A percentile compares a stretch with the other conserved stretches of the same genome.
Conservation (phyloP, 2,888 invertebrate genomes). For the Allophyes oxyacanthae region DNA sequence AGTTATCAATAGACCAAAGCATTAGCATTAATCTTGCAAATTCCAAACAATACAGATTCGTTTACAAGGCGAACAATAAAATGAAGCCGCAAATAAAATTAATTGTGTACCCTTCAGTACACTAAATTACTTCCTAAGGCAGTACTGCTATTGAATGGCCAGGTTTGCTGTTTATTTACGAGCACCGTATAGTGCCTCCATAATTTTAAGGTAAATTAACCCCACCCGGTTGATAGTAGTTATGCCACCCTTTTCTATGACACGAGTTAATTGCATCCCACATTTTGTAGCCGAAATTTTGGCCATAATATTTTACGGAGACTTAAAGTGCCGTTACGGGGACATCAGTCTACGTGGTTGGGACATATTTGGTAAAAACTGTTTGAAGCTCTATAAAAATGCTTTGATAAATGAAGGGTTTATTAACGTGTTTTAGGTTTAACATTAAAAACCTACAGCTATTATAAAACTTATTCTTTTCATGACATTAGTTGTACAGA, state of each 20-base stretch:
- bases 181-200: slow-evolving; percentile 32
- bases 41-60: slow-evolving; percentile 6
- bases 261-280: slow-evolving; percentile 52
- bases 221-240: slow-evolving; percentile 46
- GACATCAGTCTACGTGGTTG: slow-evolving; percentile 3
- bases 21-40: neutral
- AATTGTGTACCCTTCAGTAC: slow-evolving; percentile 18
- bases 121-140: slow-evolving; percentile 40
- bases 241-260: slow-evolving; percentile 58
- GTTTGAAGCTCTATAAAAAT: slow-evolving; percentile 9
- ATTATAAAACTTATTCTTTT: neutral
- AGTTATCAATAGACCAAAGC: slow-evolving; percentile 6
- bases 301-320: slow-evolving; percentile 39
- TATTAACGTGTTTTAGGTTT: too few species aligned
- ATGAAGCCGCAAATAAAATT: slow-evolving; percentile 24
- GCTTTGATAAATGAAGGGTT: slow-evolving; percentile 5
- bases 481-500: too few species aligned
- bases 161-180: slow-evolving; percentile 51
- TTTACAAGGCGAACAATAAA: slow-evolving; percentile 10
- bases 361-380: slow-evolving; percentile 12
- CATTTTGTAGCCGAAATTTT: slow-evolving; percentile 50
- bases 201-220: slow-evolving; percentile 56
- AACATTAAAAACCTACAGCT: neutral
- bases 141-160: slow-evolving; percentile 43
- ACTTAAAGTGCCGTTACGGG: slow-evolving; percentile 30